Percentiles rank a stretch among this genome's conserved stretches.
phyloP scores from a whole-genome alignment of 1,140 invertebrate genomes.

The Drosophila willistoni region DNA sequence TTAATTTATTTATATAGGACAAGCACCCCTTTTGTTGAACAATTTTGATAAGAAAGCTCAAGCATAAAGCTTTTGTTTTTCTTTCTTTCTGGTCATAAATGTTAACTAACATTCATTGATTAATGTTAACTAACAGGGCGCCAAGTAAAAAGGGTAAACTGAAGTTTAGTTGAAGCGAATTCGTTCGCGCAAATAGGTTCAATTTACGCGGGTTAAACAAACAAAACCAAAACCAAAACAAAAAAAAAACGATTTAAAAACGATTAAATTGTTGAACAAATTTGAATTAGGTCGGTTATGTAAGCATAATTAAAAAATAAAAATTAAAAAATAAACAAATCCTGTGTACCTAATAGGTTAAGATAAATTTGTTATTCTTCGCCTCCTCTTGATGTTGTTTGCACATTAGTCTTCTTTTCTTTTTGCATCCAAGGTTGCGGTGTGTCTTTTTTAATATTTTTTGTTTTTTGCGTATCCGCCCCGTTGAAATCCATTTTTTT shows the following conservation, averaged over 20 bases:
- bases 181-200: conserved; percentile 15
- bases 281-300: conserved; percentile 8
- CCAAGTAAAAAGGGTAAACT: conserved; percentile 14
- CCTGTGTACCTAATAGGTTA: conserved; percentile 3
- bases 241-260: not conserved
- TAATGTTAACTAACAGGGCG: conserved; percentile 12
- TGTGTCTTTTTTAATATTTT: not conserved
- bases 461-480: conserved; percentile 26
- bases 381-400: not conserved
- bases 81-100: not conserved
- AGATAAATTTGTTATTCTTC: conserved; percentile 2
- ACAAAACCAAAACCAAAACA: not conserved
- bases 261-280: not conserved
- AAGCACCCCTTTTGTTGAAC: not conserved
- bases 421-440: conserved; percentile 27
- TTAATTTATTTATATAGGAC: not conserved
- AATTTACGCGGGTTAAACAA: conserved; percentile 15
- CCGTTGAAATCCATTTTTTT: conserved; percentile 25
- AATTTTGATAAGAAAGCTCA: not conserved
- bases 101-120: not conserved
- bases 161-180: conserved; percentile 14
- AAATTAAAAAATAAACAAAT: not conserved
- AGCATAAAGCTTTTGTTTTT: not conserved
- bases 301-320: conserved; percentile 4
- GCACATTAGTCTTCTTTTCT: conserved; percentile 1